A percentile compares a stretch with the other conserved stretches of the same genome.
These are phyloP conservation scores for Ischnus inquisitorius DNA, from an alignment of 2,888 invertebrate species.

Conservation along the genomic window DNA sequence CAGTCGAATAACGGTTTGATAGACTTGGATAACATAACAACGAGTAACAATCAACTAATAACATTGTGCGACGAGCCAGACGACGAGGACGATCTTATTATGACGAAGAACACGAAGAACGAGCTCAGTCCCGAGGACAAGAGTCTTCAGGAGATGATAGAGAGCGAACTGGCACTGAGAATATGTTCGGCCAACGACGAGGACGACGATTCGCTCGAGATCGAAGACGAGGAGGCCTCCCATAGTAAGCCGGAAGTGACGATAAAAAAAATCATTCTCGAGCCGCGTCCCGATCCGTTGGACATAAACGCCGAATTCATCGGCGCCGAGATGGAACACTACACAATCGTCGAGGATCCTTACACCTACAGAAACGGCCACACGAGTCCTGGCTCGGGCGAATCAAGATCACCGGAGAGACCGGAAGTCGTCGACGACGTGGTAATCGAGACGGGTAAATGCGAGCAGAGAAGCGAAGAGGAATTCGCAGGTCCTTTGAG, in stretches of 20 bases:
- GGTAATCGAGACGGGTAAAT: not conserved
- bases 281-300: conserved; percentile 72
- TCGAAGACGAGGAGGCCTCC: conserved; percentile 67
- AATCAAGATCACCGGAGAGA: conserved; percentile 58
- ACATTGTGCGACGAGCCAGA: conserved; percentile 81
- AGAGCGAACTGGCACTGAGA: conserved; percentile 82
- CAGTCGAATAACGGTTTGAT: conserved; percentile 85
- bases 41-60: conserved; percentile 84
- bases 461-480: conserved; percentile 32
- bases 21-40: conserved; percentile 83
- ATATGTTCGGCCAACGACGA: conserved; percentile 78
- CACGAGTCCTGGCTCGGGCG: conserved; percentile 62
- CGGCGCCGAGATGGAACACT: conserved; percentile 79
- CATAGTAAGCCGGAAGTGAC: conserved; percentile 75
- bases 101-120: conserved; percentile 80
- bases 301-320: conserved; percentile 81
- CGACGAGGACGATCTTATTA: conserved; percentile 80
- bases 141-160: conserved; percentile 83
- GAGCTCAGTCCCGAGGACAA: conserved; percentile 82
- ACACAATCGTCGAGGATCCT: conserved; percentile 76
- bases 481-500: conserved; percentile 31
- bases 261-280: conserved; percentile 79
- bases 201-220: conserved; percentile 64
- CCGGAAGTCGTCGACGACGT: conserved; percentile 2
- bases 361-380: conserved; percentile 80